Percentiles rank a stretch among this genome's conserved stretches.
phyloP scores from a whole-genome alignment of 1,140 invertebrate genomes.

The Vollenhovia emeryi region DNA sequence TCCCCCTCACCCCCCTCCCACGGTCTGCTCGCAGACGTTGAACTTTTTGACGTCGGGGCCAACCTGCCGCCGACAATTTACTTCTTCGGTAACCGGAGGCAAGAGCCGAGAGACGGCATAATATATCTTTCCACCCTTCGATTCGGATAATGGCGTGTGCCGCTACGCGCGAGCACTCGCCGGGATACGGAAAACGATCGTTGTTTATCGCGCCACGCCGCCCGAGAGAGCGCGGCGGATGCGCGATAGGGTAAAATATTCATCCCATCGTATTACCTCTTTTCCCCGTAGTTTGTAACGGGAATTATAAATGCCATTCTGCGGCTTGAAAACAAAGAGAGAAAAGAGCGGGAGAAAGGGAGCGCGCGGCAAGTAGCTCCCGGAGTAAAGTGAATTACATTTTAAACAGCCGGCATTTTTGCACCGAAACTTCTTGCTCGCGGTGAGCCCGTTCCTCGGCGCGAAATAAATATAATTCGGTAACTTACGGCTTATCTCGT shows the following conservation, averaged over 20 bases:
- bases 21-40: not conserved
- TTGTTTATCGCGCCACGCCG: conserved; percentile 26
- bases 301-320: conserved; percentile 3
- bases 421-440: not conserved
- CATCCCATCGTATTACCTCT: not conserved
- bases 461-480: not conserved
- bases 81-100: conserved; percentile 47
- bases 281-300: not conserved
- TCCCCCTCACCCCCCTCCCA: not conserved
- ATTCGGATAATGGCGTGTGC: conserved; percentile 43
- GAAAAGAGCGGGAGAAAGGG: too few species aligned
- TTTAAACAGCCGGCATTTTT: conserved; percentile 10
- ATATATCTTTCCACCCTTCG: conserved; percentile 44
- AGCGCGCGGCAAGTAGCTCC: not conserved
- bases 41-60: conserved; percentile 60
- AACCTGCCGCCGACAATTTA: conserved; percentile 62
- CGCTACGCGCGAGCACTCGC: conserved; percentile 13
- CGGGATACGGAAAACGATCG: conserved; percentile 14
- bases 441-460: not conserved
- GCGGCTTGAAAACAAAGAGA: conserved; percentile 9
- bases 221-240: not conserved
- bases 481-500: not conserved
- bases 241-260: conserved; percentile 3
- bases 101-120: conserved; percentile 13
- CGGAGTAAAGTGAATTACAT: not conserved